Base-by-base conservation (phyloP, 2,113 vertebrate genomes). In the Nymphicus hollandicus region DNA sequence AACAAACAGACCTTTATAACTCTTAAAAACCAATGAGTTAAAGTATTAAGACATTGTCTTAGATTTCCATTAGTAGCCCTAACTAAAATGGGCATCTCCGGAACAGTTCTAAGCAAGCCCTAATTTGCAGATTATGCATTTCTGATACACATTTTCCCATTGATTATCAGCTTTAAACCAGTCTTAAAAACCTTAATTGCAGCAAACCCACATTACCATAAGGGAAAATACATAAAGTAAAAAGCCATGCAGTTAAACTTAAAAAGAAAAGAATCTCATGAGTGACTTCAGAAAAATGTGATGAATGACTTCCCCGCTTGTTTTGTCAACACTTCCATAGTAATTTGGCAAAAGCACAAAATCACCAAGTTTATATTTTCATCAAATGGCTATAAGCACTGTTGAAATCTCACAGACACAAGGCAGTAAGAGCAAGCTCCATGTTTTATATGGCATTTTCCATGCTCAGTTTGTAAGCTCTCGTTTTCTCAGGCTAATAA, bases 291-390 rank as follows among this genome's bases (percentile, higher is more conserved):
- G 65, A 95, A 92, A 94, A 91, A 96, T 92, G 95, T 88, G 88
- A 95, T 93, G 68, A 90, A 93, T 56, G 20, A 70, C 91, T 95
- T 96, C 61, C 80, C 89, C 61, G 37, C 77, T 83, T 97, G 95
- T 97, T 97, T 94, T 95, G 95, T 96, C 93, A 96, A 96, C 93
- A 50, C 82, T 97, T 93, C 92, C 95, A 97, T 95, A 96, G 92
- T 96, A 96, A 97, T 95, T 93, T 97, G 96, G 96, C 96, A 94
- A 95, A 88, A 86, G 88, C 82, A 82, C 93, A 93, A 81, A 93
- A 95, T 88, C 61, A 70, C 91, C 33, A 39, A 88, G 93, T 95
- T 92, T 88, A 55, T 76, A 70, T 78, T 91, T 94, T 89, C 95
- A 93, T 92, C 86, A 46, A 91, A 81, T 71, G 82, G 69, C 87